These are phyloP conservation scores for Pheosia tremula DNA, from an alignment of 2,888 invertebrate species.

Conservation along the genomic window DNA sequence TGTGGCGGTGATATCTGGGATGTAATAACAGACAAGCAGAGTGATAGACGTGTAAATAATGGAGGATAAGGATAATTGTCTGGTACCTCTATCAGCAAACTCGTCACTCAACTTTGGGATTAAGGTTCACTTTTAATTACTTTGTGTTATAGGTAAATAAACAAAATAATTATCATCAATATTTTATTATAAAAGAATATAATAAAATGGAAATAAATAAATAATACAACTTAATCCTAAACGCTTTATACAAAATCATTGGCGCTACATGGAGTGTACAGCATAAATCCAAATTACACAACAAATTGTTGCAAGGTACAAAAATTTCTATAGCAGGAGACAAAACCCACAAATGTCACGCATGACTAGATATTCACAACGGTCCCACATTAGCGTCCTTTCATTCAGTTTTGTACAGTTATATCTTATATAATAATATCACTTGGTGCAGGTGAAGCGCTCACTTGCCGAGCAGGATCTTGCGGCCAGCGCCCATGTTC, in stretches of 20 bases:
- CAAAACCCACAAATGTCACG: conserved; percentile 53
- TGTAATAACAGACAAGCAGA: no score
- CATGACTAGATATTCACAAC: conserved; percentile 64
- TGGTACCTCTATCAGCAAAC: no score
- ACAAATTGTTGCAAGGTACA: conserved; percentile 24
- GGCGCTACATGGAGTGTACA: conserved; percentile 69
- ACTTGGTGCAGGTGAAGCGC: conserved; percentile 60
- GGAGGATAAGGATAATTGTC: background rate
- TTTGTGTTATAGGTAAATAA: conserved; percentile 16
- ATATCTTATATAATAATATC: conserved; percentile 79
- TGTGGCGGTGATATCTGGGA: no score
- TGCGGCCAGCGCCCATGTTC: conserved; percentile 95
- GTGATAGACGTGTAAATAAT: background rate
- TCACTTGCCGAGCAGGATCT: conserved; percentile 96
- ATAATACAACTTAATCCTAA: conserved; percentile 72
- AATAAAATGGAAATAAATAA: conserved; percentile 79
- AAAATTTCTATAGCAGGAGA: conserved; percentile 43
- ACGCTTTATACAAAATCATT: conserved; percentile 73
- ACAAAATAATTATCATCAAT: conserved; percentile 38
- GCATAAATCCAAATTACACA: conserved; percentile 45
- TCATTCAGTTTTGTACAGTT: conserved; percentile 74
- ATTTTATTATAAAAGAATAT: conserved; percentile 75
- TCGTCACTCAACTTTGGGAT: no score
- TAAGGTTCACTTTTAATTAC: no score
- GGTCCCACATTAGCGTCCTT: conserved; percentile 71